phyloP scores from a whole-genome alignment of 2,797 vertebrate species.

The Pterois miles region DNA sequence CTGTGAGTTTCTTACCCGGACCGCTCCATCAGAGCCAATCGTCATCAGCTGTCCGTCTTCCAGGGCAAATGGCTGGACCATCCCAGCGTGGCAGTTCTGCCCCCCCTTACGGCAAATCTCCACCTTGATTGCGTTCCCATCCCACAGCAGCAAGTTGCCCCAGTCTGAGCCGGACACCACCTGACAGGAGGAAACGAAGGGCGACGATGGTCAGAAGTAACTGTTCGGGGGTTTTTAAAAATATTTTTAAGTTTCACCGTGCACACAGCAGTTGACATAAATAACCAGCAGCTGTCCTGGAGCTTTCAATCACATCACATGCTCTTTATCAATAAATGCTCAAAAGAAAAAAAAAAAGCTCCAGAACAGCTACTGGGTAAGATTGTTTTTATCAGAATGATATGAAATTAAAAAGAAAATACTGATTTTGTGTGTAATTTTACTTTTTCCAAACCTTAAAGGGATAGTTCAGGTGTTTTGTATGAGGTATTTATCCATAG shows the following conservation, averaged over 20 bases:
- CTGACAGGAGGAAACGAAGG: constrained; percentile 68
- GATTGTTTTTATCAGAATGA: background rate
- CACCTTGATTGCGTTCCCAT: constrained; percentile 90
- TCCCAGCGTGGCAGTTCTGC: constrained; percentile 87
- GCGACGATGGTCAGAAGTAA: background rate
- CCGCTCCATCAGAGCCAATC: constrained; percentile 88
- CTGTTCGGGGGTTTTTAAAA: background rate
- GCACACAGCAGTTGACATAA: fast-evolving
- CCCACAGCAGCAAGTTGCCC: constrained; percentile 97
- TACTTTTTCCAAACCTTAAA: background rate
- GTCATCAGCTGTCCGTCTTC: constrained; percentile 92
- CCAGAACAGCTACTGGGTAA: background rate
- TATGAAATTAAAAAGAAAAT: background rate
- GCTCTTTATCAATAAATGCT: background rate
- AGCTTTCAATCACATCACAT: background rate
- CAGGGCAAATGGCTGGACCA: constrained; percentile 87
- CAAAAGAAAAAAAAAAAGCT: background rate
- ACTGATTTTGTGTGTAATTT: background rate
- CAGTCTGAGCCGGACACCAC: constrained; percentile 93
- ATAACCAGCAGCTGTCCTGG: background rate
- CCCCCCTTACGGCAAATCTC: constrained; percentile 86
- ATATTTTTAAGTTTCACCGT: background rate
- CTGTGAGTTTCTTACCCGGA: constrained; percentile 84
- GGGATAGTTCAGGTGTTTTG: too few relatives aligned
- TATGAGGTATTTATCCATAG: too few relatives aligned